These are phyloP conservation scores for Delphinus delphis DNA, from an alignment of 2,113 vertebrate species.

Conservation along the genomic window DNA sequence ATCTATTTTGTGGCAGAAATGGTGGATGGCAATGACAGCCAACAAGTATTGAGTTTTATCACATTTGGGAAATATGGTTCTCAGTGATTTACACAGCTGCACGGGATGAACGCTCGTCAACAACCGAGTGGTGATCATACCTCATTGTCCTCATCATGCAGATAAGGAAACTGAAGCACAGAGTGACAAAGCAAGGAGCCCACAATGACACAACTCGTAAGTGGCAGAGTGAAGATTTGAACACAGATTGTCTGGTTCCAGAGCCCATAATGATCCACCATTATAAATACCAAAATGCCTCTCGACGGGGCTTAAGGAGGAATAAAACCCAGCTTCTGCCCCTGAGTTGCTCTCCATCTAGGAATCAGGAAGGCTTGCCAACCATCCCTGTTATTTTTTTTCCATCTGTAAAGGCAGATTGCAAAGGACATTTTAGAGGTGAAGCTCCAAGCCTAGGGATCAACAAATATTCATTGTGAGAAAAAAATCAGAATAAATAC, in stretches of 20 bases:
- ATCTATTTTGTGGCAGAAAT: background rate
- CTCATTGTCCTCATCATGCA: background rate
- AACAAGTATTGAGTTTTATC: background rate
- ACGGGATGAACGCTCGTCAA: background rate
- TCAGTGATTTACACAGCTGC: background rate
- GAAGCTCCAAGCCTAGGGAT: background rate
- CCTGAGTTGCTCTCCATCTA: background rate
- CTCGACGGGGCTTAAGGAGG: background rate
- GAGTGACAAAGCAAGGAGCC: background rate
- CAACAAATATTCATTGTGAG: background rate
- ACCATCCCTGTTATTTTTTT: background rate
- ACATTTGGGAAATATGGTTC: background rate
- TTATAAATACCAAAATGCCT: background rate
- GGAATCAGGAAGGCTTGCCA: background rate
- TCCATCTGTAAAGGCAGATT: background rate
- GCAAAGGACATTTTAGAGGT: background rate
- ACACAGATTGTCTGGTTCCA: background rate
- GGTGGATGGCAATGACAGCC: no score
- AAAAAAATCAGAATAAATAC: background rate
- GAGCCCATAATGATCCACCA: background rate
- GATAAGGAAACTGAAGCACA: background rate
- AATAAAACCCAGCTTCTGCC: background rate
- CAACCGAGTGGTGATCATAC: background rate
- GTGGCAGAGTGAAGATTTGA: background rate
- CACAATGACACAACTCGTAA: background rate